These are phyloP conservation scores for Agriopis aurantiaria DNA, from an alignment of 2,888 invertebrate species.

Conservation along the genomic window DNA sequence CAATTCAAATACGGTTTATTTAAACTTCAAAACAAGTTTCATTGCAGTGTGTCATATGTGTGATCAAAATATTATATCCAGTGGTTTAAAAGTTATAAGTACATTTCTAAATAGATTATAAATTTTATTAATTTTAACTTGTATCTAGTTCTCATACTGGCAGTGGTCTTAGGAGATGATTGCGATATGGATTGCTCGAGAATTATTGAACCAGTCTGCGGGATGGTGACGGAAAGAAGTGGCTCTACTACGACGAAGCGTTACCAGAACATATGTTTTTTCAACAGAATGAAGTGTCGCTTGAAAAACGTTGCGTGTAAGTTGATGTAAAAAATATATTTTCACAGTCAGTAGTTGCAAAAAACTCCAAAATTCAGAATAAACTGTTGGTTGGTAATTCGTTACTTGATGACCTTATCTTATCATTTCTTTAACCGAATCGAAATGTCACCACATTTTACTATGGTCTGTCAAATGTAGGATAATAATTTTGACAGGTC, in stretches of 20 bases:
- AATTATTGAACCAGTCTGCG: slow-evolving; percentile 70
- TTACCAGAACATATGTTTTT: slow-evolving; percentile 68
- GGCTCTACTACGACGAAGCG: slow-evolving; percentile 50
- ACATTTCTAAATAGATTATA: too few relatives aligned
- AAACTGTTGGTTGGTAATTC: too few relatives aligned
- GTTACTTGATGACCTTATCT: too few relatives aligned
- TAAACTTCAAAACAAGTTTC: too few relatives aligned
- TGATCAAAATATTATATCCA: too few relatives aligned
- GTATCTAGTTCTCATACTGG: background rate
- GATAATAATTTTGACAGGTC: too few relatives aligned
- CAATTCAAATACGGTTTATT: too few relatives aligned
- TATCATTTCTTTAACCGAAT: too few relatives aligned
- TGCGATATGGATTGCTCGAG: slow-evolving; percentile 67
- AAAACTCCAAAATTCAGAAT: background rate
- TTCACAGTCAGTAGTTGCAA: background rate
- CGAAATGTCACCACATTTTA: too few relatives aligned
- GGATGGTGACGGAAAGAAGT: slow-evolving; percentile 47
- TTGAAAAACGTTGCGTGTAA: slow-evolving; percentile 25
- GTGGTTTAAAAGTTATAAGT: too few relatives aligned
- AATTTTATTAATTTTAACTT: background rate
- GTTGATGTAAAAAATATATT: background rate
- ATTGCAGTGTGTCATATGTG: too few relatives aligned
- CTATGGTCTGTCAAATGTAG: too few relatives aligned
- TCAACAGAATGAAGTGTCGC: slow-evolving; percentile 62
- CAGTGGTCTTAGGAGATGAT: slow-evolving; percentile 26